Percentiles rank a stretch among this genome's conserved stretches.
Evolutionary conservation across 2,113 vertebrate species (phyloP).

Genomic region (Pristiophorus japonicus): DNA sequence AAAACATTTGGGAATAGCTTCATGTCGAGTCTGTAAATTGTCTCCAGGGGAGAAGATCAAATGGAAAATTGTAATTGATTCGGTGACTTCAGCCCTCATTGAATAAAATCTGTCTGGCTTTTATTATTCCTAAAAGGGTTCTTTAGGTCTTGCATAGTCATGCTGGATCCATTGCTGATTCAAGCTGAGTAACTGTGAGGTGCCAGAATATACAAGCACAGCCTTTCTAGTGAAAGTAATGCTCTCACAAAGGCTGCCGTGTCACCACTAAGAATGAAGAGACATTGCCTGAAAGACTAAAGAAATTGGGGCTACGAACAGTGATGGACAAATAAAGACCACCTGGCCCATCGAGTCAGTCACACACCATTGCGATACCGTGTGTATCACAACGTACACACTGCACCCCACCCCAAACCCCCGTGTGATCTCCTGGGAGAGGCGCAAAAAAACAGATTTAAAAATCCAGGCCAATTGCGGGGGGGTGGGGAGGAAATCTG

Average conservation of each 20-base stretch:
- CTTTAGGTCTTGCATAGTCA: not conserved
- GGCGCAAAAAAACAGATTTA: too few relatives aligned
- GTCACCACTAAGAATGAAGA: not conserved
- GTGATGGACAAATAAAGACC: too few relatives aligned
- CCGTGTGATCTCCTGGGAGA: too few relatives aligned
- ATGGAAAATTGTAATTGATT: slow-evolving; percentile 11
- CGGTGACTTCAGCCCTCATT: not conserved
- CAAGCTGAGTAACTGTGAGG: not conserved
- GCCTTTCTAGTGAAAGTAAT: not conserved
- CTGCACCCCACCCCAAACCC: too few relatives aligned
- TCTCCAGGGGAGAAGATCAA: not conserved
- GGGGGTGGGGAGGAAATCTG: too few relatives aligned
- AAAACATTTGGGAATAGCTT: not conserved
- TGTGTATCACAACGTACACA: too few relatives aligned
- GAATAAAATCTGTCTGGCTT: not conserved
- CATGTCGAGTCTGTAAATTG: not conserved
- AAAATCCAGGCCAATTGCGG: too few relatives aligned
- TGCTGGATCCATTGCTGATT: not conserved
- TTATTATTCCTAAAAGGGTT: not conserved
- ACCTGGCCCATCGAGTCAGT: too few relatives aligned
- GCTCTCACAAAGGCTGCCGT: not conserved
- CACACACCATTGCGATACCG: too few relatives aligned
- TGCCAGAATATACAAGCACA: not conserved
- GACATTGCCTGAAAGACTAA: not conserved
- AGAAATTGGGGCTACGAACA: too few relatives aligned